Conservation (phyloP, 1,140 invertebrate species). For the Lordiphosa clarofinis region DNA sequence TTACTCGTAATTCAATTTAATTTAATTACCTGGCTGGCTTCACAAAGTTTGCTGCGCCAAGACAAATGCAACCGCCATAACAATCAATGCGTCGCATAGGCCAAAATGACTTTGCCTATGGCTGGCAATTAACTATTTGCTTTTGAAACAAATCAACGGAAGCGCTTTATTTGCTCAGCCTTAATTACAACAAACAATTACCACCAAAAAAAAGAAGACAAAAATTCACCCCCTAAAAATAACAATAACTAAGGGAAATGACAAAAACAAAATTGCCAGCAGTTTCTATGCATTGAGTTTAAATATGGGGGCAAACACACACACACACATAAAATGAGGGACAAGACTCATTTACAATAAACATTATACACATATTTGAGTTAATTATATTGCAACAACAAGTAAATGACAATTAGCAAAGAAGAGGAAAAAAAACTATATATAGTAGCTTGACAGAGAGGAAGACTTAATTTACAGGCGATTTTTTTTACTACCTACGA, state of each 20-base stretch:
- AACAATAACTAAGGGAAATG: constrained; percentile 44
- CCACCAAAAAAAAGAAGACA: constrained; percentile 19
- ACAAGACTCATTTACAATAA: constrained; percentile 61
- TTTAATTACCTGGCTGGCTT: no score
- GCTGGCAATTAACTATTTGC: constrained; percentile 74
- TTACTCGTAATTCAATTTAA: no score
- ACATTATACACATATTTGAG: constrained; percentile 72
- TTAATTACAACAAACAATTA: constrained; percentile 78
- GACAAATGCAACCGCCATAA: constrained; percentile 31
- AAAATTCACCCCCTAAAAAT: constrained; percentile 35
- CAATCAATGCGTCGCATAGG: constrained; percentile 50
- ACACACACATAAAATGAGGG: neutral
- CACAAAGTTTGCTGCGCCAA: neutral
- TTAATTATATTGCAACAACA: constrained; percentile 67
- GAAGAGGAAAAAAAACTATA: constrained; percentile 21
- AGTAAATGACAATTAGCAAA: constrained; percentile 41
- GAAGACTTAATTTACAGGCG: constrained; percentile 54
- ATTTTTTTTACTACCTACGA: constrained; percentile 32
- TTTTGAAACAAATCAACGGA: constrained; percentile 76
- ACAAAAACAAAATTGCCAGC: constrained; percentile 38
- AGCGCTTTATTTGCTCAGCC: constrained; percentile 73
- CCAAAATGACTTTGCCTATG: constrained; percentile 47
- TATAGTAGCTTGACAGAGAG: constrained; percentile 6
- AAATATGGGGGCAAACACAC: constrained; percentile 42
- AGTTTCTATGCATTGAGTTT: constrained; percentile 55